Conservation (phyloP, 2,888 invertebrate species). For the Drosophila demipolita region DNA sequence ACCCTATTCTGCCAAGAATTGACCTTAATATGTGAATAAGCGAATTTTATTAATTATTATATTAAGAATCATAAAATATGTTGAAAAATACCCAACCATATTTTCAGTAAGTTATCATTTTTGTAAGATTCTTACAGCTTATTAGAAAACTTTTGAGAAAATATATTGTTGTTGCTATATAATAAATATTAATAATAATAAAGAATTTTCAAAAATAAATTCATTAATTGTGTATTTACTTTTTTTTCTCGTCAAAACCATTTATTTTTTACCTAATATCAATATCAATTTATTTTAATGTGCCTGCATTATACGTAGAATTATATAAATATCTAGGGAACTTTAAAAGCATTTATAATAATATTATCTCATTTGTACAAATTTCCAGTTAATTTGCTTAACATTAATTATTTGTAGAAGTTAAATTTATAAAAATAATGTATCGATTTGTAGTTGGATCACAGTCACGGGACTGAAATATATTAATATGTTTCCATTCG, state of each 20-base stretch:
- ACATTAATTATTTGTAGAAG: background rate
- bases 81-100: background rate
- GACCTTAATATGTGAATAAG: background rate
- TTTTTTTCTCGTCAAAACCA: too few relatives aligned
- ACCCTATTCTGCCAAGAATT: background rate
- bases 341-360: conserved; percentile 12
- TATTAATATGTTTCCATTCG: conserved; percentile 5
- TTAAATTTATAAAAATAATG: background rate
- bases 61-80: background rate
- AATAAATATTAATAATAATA: background rate
- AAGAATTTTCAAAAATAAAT: background rate
- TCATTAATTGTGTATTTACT: background rate
- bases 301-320: too few relatives aligned
- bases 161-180: background rate
- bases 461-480: conserved; percentile 26
- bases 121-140: background rate
- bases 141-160: background rate
- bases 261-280: background rate
- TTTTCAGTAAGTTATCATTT: background rate
- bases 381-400: conserved; percentile 16
- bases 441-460: conserved; percentile 26
- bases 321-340: background rate
- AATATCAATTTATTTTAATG: background rate
- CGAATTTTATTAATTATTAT: background rate
- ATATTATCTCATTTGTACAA: conserved; percentile 13